phyloP scores from a whole-genome alignment of 2,113 vertebrate species.

The Coregonus clupeaformis region DNA sequence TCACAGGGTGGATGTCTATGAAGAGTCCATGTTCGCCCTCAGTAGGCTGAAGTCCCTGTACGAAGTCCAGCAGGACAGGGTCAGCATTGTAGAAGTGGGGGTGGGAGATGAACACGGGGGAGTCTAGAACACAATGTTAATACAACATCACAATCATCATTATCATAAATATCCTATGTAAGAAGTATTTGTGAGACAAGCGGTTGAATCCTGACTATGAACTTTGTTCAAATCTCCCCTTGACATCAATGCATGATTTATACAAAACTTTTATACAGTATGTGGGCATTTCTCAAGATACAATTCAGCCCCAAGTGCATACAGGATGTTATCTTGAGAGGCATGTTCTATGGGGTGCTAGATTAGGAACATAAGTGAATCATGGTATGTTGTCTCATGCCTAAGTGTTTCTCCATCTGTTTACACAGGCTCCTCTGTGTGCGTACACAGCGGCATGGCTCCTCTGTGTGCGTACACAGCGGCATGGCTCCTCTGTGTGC shows the following conservation, averaged over 20 bases:
- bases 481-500: too few relatives aligned
- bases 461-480: too few relatives aligned
- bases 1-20: conserved; percentile 91
- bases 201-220: background rate
- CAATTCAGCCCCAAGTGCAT: too few relatives aligned
- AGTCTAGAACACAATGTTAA: conserved; percentile 60
- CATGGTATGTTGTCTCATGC: too few relatives aligned
- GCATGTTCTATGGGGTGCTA: too few relatives aligned
- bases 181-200: background rate
- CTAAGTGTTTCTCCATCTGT: too few relatives aligned
- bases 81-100: conserved; percentile 94
- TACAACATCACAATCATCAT: background rate
- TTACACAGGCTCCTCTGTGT: too few relatives aligned
- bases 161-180: background rate
- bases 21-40: conserved; percentile 83
- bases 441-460: too few relatives aligned
- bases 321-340: too few relatives aligned
- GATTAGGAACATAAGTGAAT: too few relatives aligned
- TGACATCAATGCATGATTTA: background rate
- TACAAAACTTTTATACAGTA: background rate
- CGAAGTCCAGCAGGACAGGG: conserved; percentile 72
- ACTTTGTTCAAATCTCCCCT: background rate
- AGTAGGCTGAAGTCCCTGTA: conserved; percentile 80
- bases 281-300: too few relatives aligned
- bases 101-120: conserved; percentile 88